A percentile compares a stretch with the other conserved stretches of the same genome.
Evolutionary conservation across 2,113 vertebrate species (phyloP).

Genomic region (Gymnorhina tibicen): DNA sequence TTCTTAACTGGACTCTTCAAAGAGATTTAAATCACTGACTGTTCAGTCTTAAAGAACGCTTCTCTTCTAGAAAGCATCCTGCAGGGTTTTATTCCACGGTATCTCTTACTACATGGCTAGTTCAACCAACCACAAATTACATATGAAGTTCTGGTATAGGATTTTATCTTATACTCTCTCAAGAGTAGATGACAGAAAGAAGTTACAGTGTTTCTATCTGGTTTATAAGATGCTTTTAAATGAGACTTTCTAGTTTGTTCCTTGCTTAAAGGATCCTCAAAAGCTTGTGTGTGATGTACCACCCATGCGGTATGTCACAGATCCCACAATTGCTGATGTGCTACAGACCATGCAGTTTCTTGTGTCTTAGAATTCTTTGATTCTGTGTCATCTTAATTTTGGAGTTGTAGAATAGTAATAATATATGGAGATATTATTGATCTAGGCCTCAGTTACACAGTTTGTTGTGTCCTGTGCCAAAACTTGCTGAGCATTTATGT

Average conservation of each 20-base stretch:
- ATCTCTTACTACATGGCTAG: background rate
- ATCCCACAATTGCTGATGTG: background rate
- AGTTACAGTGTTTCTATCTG: background rate
- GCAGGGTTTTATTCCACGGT: background rate
- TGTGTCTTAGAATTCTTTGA: background rate
- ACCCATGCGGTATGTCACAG: background rate
- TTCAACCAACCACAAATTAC: background rate
- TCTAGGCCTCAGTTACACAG: background rate
- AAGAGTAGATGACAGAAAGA: background rate
- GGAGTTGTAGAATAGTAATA: background rate
- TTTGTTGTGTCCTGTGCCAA: background rate
- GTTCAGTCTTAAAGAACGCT: background rate
- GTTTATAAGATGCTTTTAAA: background rate
- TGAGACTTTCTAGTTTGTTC: background rate
- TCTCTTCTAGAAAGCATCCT: background rate
- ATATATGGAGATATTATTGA: background rate
- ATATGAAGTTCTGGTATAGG: background rate
- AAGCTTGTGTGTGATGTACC: background rate
- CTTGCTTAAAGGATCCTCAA: background rate
- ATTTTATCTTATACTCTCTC: background rate
- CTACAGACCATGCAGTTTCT: background rate
- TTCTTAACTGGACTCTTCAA: background rate
- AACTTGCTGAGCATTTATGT: background rate
- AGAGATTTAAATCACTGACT: background rate
- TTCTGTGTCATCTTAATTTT: background rate